Evolutionary conservation across 2,888 invertebrate species (phyloP).

Genomic region (Chaetoderma sp.): DNA sequence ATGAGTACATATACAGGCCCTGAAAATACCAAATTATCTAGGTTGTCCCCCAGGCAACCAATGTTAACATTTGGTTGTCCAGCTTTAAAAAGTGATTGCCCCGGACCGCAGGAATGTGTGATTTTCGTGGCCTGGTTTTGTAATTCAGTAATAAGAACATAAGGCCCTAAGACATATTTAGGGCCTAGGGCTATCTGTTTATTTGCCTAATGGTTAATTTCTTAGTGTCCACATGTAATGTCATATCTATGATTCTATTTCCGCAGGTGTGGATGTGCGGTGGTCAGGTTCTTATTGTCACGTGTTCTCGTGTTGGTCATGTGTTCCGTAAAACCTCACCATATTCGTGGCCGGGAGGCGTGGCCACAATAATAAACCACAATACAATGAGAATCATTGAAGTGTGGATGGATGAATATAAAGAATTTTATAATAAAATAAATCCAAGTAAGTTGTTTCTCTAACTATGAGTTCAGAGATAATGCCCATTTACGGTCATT

Average conservation of each 20-base stretch:
- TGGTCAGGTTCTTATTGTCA: conserved; percentile 66
- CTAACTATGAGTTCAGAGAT: not conserved
- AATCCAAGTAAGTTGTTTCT: conserved; percentile 60
- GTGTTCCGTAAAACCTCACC: conserved; percentile 78
- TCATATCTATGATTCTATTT: not conserved
- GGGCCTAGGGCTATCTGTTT: too few species aligned
- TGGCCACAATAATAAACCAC: conserved; percentile 85
- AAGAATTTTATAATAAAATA: conserved; percentile 74
- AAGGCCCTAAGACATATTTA: too few species aligned
- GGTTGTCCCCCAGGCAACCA: too few species aligned
- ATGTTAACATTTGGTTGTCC: too few species aligned
- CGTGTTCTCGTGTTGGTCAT: conserved; percentile 69
- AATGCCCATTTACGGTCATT: too few species aligned
- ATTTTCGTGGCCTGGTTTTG: too few species aligned
- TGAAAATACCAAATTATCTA: too few species aligned
- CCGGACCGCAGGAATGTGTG: too few species aligned
- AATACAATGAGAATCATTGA: conserved; percentile 98
- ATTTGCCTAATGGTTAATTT: too few species aligned
- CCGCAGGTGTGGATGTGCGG: conserved; percentile 69
- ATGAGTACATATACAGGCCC: too few species aligned
- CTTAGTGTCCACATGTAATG: not conserved
- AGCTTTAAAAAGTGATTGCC: too few species aligned
- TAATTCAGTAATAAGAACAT: too few species aligned
- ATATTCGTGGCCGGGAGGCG: conserved; percentile 98
- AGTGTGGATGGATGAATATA: conserved; percentile 99